Evolutionary conservation across 2,113 vertebrate species (phyloP), one percentile per base, ranked within the genome.

Genomic region (Anguilla japonica): DNA sequence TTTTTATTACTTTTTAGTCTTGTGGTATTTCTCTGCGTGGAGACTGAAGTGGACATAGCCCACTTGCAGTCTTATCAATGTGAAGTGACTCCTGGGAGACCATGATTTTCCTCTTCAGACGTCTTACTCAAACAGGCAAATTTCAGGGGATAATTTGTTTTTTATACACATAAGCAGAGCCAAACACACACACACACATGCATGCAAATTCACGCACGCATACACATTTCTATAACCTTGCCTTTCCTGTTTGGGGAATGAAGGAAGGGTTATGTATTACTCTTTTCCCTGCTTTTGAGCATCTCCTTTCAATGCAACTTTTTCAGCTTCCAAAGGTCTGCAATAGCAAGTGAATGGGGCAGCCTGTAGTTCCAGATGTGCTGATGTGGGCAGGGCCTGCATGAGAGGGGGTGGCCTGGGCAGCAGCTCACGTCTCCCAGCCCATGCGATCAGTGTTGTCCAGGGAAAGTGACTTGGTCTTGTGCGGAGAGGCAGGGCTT

Each of bases 401-500:
- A 91, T 88, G 26, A 89, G 89, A 90, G 87, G 56, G 87, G 83
- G 91, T 89, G 88, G 88, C 89, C 89, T 86, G 80, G 88, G 87
- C 60, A 89, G 89, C 89, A 92, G 88, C 94, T 99, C 98, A 99
- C 91, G 98, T 97, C 93, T 99, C 98, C 98, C 98, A 99, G 91
- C 93, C 96, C 93, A 97, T 96, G 0, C 96, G 97, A 92, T 99
- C 98, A 82, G 98, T 97, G 94, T 98, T 98, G 96, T 99, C 98
- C 93, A 99, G 91, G 46, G 98, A 98, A 89, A 99, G 96, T 93
- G 97, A 98, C 96, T 98, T 98, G 94, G 97, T 97, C 94, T 99
- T 99, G 94, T 97, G 97, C 84, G 98, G 98, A 53, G 98, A 99
- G 87, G 96, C 93, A 0, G 98, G 98, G 92, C 98, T 99, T 67